A percentile compares a stretch with the other conserved stretches of the same genome.
These are phyloP conservation scores for Periophthalmus magnuspinnatus DNA, from an alignment of 2,797 vertebrate species.

Conservation along the genomic window DNA sequence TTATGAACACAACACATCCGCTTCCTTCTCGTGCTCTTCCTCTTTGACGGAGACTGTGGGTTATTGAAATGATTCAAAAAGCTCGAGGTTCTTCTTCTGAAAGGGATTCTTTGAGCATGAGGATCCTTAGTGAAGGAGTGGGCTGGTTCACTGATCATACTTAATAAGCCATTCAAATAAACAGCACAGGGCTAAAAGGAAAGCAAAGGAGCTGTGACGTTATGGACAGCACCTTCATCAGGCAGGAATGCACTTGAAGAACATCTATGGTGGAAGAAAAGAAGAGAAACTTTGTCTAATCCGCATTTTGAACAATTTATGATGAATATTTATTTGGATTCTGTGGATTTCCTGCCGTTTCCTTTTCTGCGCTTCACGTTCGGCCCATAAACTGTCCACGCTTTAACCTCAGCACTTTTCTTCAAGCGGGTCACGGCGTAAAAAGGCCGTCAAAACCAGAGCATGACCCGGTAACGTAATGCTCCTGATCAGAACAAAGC, in stretches of 20 bases:
- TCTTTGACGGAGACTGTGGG: conserved; percentile 15
- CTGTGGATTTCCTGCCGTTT: neutral
- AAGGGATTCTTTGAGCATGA: conserved; percentile 49
- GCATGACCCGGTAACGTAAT: neutral
- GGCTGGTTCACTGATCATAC: conserved; percentile 62
- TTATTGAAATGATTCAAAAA: conserved; percentile 50
- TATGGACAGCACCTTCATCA: conserved; percentile 20
- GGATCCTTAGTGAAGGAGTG: conserved; percentile 53
- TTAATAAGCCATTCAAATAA: conserved; percentile 63
- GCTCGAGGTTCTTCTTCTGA: conserved; percentile 43
- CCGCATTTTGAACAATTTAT: neutral
- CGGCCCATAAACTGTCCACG: no score
- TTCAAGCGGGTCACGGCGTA: neutral
- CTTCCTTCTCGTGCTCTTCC: conserved; percentile 49
- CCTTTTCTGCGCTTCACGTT: neutral
- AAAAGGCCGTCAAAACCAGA: neutral
- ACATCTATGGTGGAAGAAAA: neutral
- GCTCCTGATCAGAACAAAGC: neutral
- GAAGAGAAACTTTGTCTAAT: neutral
- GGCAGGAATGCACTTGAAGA: conserved; percentile 12
- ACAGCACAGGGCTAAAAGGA: conserved; percentile 51
- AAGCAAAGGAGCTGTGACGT: conserved; percentile 29
- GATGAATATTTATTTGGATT: neutral
- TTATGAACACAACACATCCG: conserved; percentile 34
- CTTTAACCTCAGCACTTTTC: neutral